Base-by-base conservation (phyloP, 2,888 invertebrate species). In the Siphlonurus alternatus region DNA sequence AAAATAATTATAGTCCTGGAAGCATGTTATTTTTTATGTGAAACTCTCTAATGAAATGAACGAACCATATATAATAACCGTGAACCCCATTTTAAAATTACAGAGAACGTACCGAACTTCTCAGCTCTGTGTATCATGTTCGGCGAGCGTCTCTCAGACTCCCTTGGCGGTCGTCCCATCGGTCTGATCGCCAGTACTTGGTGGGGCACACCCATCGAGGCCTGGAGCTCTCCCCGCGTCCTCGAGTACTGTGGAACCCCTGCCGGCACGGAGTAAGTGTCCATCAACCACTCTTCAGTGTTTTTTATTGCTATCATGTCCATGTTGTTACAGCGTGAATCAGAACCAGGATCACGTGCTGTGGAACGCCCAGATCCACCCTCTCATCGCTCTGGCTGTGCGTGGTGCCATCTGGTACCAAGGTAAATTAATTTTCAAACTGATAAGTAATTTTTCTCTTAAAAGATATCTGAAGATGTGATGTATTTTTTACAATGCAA, bases 331-430 rank as follows among this genome's bases (percentile, higher is more conserved):
- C n/a, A 23, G 61, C 25, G 25, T 61, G 7, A 22, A 61, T 23
- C 61, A 61, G 22, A 23, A 61, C n/a, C 22, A 18, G 7, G 24
- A 23, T 18, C 22, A 18, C 23, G 61, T 23, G 15, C 22, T 61
- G 7, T 61, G 61, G 61, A 61, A 61, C 25, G 23, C 61, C 15
- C 15, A 23, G 61, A 61, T 61, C 22, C 3, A 20, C 5, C 61
- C 61, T 20, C 19, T 61, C 3, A 23, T 19, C 15, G 3, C 18
- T 10, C 18, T 23, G 3, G 18, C 61, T 15, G 23, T 61, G 23
- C 23, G 61, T 23, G 61, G 61, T 19, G 61, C 25, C 10, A 61
- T 61, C 22, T 61, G 61, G 61, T 61, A 61, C n/a, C 61, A 61
- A 23, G 61, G 61, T 61, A 22, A 56, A n/a, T n/a, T n/a, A n/a